phyloP scores from a whole-genome alignment of 2,113 vertebrate genomes.

The Murina feae region DNA sequence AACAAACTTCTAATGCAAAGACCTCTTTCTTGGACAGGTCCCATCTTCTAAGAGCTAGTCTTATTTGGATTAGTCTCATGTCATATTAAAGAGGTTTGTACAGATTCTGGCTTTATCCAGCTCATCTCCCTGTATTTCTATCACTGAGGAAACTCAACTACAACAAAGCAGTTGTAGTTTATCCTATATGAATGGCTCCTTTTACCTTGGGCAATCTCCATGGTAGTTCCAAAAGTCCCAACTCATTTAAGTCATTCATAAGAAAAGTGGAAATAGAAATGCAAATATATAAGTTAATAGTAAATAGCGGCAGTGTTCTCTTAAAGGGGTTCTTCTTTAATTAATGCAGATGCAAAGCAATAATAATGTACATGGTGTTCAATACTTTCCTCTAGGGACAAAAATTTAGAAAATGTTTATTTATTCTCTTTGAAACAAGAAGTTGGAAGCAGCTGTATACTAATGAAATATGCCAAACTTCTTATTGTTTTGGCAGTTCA shows the following conservation, averaged over 20 bases:
- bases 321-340: background rate
- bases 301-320: background rate
- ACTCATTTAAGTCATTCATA: slow-evolving; percentile 27
- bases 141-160: background rate
- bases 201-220: background rate
- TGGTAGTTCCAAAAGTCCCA: background rate
- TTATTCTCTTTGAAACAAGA: slow-evolving; percentile 4
- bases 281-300: background rate
- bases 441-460: background rate
- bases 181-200: background rate
- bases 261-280: background rate
- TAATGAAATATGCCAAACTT: background rate
- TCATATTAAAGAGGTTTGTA: background rate
- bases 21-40: background rate
- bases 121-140: background rate
- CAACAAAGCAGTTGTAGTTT: background rate
- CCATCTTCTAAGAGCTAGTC: background rate
- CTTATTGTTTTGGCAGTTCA: background rate
- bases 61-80: background rate
- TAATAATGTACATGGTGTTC: background rate
- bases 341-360: background rate
- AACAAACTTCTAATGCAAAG: background rate
- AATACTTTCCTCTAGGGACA: background rate
- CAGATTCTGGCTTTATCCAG: background rate
- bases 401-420: background rate